A percentile compares a stretch with the other conserved stretches of the same genome.
Evolutionary conservation across 2,888 invertebrate species (phyloP).

Genomic region (Agrenia bidenticulata): DNA sequence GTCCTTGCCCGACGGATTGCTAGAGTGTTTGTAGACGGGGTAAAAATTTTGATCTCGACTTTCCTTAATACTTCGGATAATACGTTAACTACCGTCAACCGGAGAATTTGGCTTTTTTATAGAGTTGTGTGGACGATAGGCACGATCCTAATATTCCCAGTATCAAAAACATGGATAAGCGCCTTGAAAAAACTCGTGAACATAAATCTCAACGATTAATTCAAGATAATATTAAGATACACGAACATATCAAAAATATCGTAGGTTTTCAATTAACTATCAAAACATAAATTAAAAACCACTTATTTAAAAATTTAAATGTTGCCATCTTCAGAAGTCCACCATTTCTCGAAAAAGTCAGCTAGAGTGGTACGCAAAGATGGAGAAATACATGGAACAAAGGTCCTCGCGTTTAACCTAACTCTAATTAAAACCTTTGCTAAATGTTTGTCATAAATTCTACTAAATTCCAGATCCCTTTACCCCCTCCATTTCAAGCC

Average conservation of each 20-base stretch:
- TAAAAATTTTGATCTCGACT: no score
- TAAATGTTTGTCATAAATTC: slow-evolving; percentile 12
- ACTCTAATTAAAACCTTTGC: background rate
- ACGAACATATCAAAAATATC: background rate
- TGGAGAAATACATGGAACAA: slow-evolving; percentile 13
- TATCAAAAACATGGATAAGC: no score
- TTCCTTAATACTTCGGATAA: no score
- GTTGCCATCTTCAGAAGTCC: slow-evolving; percentile 17
- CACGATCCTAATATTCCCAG: no score
- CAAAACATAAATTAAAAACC: background rate
- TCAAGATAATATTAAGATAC: background rate
- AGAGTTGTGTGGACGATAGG: no score
- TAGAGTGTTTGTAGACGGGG: no score
- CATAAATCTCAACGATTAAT: background rate
- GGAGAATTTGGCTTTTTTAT: no score
- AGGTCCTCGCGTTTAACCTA: slow-evolving; percentile 5
- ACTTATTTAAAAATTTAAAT: background rate
- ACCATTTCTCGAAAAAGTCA: slow-evolving; percentile 12
- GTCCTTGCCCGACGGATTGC: background rate
- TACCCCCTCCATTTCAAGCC: slow-evolving; percentile 18
- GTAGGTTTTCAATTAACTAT: background rate
- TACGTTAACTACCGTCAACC: no score
- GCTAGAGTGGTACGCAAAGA: slow-evolving; percentile 25
- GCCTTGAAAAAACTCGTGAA: background rate
- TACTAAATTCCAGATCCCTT: background rate